Evolutionary conservation across 2,113 vertebrate genomes (phyloP).

Genomic region (Sterna hirundo): DNA sequence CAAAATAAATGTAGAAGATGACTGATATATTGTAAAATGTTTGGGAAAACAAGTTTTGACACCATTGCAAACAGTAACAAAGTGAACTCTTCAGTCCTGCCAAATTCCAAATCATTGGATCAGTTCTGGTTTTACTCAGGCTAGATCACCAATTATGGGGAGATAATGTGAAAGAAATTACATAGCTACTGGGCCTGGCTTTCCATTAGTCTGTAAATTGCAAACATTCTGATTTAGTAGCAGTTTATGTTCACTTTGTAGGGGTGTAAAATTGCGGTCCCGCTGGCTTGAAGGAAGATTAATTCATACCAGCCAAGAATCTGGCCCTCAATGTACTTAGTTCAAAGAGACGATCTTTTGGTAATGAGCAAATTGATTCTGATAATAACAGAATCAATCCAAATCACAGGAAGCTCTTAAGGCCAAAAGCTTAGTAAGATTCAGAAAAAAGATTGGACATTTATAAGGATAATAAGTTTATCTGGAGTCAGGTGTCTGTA

Average conservation of each 20-base stretch:
- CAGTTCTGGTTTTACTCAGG: neutral
- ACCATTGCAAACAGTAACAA: neutral
- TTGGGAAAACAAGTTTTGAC: neutral
- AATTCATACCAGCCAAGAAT: conserved; percentile 12
- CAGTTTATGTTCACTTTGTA: conserved; percentile 32
- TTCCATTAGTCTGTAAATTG: conserved; percentile 39
- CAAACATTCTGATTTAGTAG: conserved; percentile 35
- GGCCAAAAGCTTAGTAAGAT: conserved; percentile 2
- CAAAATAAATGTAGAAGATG: neutral
- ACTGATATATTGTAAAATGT: neutral
- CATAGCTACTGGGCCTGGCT: neutral
- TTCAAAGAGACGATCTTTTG: conserved; percentile 16
- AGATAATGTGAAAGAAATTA: conserved; percentile 43
- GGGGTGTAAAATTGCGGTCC: neutral
- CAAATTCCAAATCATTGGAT: neutral
- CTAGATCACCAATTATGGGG: conserved; percentile 5
- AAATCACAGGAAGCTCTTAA: conserved; percentile 27
- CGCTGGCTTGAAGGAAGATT: neutral
- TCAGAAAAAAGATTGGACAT: neutral
- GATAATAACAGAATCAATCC: conserved; percentile 40
- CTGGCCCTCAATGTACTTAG: conserved; percentile 16
- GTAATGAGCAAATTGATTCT: conserved; percentile 50
- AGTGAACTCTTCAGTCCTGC: neutral
- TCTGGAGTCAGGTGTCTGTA: neutral
- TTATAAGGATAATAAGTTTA: neutral